Base-by-base conservation (phyloP, 2,888 invertebrate genomes). In the Microctonus aethiopoides region DNA sequence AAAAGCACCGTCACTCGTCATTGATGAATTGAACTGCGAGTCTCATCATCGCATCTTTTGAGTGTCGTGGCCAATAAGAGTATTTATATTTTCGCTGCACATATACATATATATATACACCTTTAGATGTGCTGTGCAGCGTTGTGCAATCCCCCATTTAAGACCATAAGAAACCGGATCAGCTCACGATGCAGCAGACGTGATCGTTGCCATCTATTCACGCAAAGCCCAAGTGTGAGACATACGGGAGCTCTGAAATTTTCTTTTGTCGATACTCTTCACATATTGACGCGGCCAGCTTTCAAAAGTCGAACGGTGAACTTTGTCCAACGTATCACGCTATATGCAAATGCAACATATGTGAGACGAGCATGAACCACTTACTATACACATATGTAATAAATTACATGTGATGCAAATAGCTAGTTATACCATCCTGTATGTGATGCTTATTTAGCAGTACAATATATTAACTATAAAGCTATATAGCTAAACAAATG, bases 321-420 rank as follows among this genome's bases (percentile, higher is more conserved):
- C 52, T 68, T 56, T 63, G 68, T 72, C 64, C 69, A 64, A 41
- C 73, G 75, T 79, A 80, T 80, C 82, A 82, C 81, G 81, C 82
- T 78, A 81, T 79, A 82, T 82, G 82, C 80, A 80, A 82, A 82
- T 82, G 77, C 77, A 79, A 81, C 82, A 82, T 79, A 79, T 82
- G 82, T 78, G 71, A 70, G 70, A 76, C 78, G 76, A 73, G 69
- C 72, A 72, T 73, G 76, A 68, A 71, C 57, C n/a, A 34, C 32
- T 29, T 57, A 34, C 26, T 57, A 34, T 32, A 64, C 46, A 36
- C 41, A 39, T 77, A 57, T 77, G 75, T 80, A 80, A 81, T 82
- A 83, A 82, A 82, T 83, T 83, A 79, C 78, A 76, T 73, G 70
- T 16, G 59, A 46, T 16, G 46, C 22, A 41, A 59, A 59, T 59